Evolutionary conservation across 2,797 vertebrate species (phyloP), one percentile per base, ranked within the genome.

Genomic region (Muscicapa striata): DNA sequence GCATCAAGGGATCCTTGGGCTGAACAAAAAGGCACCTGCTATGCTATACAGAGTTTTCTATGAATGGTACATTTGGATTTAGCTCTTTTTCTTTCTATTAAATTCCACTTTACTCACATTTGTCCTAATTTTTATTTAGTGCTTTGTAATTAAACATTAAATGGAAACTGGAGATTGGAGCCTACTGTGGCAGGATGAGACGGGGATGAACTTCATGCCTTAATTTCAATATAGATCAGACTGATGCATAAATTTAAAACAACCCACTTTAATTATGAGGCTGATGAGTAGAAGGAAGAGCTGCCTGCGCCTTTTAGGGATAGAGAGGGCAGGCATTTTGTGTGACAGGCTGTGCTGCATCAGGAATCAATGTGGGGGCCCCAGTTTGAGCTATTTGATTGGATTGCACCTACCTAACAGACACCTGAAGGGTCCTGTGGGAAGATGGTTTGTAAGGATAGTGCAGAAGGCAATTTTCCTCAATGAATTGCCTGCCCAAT

Each of bases 141-240:
- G 34, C 69, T 80, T 91, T 66, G 29, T 84, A 83, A 86, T 93
- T 80, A 94, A 91, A 58, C 18, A 12, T 58, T 18, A 85, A 94
- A 48, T 62, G 21, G 61, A 86, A 84, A 51, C 21, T 55, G 62
- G 13, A 73, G 58, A 38, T 68, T 0, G 3, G 36, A 55, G 18
- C 19, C 38, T 68, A 6, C 34, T 61, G 32, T 80, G 57, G 34
- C 54, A 75, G 81, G 13, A 89, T 32, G 58, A 63, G 40, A 30
- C 13, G 48, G 18, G 34, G 43, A 27, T 70, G 24, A 92, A 64
- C 30, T 66, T 77, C 26, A 40, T 45, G 62, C 49, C 40, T 85
- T 26, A 21, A 5, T 93, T 94, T 94, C 54, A 58, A 8, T 75
- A 69, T 30, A 67, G 57, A 76, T 62, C n/a, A 69, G 46, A 66